Evolutionary conservation across 2,113 vertebrate genomes (phyloP), one percentile per base, ranked within the genome.

Genomic region (Delphinus delphis): DNA sequence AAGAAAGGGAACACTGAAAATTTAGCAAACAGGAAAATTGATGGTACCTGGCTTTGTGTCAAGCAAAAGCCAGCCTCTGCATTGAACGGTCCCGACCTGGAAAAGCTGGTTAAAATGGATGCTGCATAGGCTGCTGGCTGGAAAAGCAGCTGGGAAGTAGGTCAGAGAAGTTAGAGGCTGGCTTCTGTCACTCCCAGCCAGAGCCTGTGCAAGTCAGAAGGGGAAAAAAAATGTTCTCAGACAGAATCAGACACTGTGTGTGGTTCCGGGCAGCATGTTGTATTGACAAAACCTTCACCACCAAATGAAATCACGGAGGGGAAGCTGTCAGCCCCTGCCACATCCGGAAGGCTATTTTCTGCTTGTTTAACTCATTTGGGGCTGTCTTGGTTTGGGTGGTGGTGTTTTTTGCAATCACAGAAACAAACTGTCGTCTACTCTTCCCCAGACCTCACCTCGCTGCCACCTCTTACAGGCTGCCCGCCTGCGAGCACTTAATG

Each of bases 71-170:
- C 71, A 88, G 79, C 33, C 80, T 96, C 86, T 89, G 87, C 84
- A 86, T 8, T 73, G 90, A 33, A 88, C 94, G 98, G 97, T 95
- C 96, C 71, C 93, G 96, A 97, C 97, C 98, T 98, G 97, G 97
- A 97, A 95, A 88, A 63, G 88, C 98, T 97, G 96, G 94, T 94
- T 97, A 97, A 97, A 97, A 97, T 97, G 92, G 97, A 98, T 83
- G 93, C 17, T 60, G 95, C 2, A 15, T 76, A 38, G 44, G 96
- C 93, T 80, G 95, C 97, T 10, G 53, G 89, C 95, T 95, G 95
- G 50, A 97, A 68, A 97, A 87, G 86, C 86, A 47, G 93, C 79
- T 3, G 0, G 80, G 93, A 98, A 98, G 97, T 98, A 97, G 98
- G 98, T 98, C 98, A 97, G 93, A 31, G 3, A 76, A 97, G 93